phyloP scores from a whole-genome alignment of 2,888 invertebrate genomes.

The Tetragnatha montana region DNA sequence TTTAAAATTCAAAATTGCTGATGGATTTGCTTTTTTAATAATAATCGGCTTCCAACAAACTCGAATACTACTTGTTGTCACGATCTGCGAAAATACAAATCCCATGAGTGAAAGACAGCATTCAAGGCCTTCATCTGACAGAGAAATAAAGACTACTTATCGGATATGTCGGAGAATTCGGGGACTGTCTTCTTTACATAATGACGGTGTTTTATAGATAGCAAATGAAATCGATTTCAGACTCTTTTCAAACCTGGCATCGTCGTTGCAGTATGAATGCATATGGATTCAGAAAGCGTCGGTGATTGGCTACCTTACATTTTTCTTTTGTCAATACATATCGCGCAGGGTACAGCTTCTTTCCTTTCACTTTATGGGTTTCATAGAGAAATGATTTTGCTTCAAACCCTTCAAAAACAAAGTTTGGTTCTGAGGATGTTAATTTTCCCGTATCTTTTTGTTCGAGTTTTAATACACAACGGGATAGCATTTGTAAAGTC shows the following conservation, averaged over 20 bases:
- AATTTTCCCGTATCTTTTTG: no score
- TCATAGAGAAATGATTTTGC: not conserved
- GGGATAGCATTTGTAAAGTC: no score
- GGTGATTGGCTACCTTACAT: not conserved
- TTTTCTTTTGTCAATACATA: not conserved
- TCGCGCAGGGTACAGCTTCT: not conserved
- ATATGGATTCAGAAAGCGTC: not conserved
- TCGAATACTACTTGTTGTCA: not conserved
- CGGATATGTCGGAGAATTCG: not conserved
- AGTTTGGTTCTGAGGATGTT: no score
- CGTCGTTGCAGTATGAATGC: not conserved
- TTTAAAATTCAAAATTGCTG: not conserved
- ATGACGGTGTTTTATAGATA: not conserved
- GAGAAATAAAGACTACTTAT: not conserved
- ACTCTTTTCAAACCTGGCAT: not conserved
- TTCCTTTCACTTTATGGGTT: not conserved
- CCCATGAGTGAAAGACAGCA: not conserved
- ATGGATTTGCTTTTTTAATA: not conserved
- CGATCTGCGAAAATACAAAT: not conserved
- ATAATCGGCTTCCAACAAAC: not conserved
- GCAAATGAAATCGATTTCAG: not conserved
- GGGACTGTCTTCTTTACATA: not conserved
- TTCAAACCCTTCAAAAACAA: no score
- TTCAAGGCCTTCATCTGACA: not conserved
- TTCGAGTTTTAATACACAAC: no score